Conservation (phyloP, 2,797 vertebrate genomes). For the Cacajao melanocephalus region DNA sequence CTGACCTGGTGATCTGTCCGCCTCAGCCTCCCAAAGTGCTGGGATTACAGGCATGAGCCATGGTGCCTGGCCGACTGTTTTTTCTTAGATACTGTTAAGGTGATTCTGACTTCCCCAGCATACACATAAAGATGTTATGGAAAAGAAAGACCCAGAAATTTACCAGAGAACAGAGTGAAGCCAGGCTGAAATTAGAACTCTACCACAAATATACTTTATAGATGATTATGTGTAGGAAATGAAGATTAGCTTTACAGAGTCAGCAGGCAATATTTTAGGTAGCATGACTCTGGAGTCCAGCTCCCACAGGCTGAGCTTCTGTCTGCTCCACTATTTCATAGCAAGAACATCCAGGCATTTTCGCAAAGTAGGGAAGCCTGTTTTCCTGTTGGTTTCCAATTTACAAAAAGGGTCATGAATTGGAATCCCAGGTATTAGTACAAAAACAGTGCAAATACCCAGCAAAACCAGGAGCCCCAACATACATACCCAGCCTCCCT, state of each 20-base stretch:
- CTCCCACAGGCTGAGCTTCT: background rate
- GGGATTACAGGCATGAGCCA: no score
- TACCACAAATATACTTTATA: background rate
- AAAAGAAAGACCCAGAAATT: background rate
- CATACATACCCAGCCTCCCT: conserved; percentile 81
- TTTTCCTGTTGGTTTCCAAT: conserved; percentile 28
- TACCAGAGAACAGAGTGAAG: background rate
- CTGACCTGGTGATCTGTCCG: no score
- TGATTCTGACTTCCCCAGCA: background rate
- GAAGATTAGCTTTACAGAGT: background rate
- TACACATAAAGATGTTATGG: background rate
- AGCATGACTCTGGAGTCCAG: background rate
- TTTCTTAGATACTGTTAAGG: background rate
- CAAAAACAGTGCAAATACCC: background rate
- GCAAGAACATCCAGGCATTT: background rate
- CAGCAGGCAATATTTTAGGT: background rate
- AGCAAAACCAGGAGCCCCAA: background rate
- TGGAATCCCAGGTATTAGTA: background rate
- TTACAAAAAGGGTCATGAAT: conserved; percentile 12
- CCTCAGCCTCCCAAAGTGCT: no score
- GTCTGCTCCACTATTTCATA: background rate
- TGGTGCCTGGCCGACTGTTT: background rate
- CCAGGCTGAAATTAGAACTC: background rate
- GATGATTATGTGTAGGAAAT: background rate
- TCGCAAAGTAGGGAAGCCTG: background rate